Percentiles rank a stretch among this genome's conserved stretches.
Evolutionary conservation across 2,888 invertebrate species (phyloP).

Genomic region (Cantharis flavilabris): DNA sequence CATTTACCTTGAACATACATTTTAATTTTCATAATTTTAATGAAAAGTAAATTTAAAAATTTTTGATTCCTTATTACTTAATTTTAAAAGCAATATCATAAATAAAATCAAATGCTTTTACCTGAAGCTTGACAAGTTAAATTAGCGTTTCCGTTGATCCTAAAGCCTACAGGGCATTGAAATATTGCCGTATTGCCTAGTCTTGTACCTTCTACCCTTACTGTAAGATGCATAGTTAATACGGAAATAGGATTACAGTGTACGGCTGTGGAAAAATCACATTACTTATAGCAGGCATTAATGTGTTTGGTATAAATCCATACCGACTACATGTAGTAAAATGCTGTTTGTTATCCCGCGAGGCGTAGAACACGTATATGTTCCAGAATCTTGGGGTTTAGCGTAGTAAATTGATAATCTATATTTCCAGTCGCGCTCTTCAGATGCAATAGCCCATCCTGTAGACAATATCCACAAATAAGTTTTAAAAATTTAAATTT

Average conservation of each 20-base stretch:
- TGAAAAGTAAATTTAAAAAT: background rate
- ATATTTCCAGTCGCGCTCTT: slow-evolving; percentile 81
- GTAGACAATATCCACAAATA: background rate
- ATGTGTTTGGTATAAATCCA: slow-evolving; percentile 43
- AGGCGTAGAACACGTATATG: slow-evolving; percentile 83
- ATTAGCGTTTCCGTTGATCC: slow-evolving; percentile 75
- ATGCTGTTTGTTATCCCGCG: slow-evolving; percentile 79
- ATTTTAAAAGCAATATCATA: background rate
- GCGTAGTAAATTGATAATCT: slow-evolving; percentile 81
- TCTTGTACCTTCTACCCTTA: slow-evolving; percentile 76
- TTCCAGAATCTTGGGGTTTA: slow-evolving; percentile 81
- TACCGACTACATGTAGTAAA: slow-evolving; percentile 76
- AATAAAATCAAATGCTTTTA: slow-evolving; percentile 42
- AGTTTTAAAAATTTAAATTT: background rate
- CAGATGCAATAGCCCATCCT: slow-evolving; percentile 76
- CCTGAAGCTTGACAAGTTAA: slow-evolving; percentile 83
- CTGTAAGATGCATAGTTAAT: slow-evolving; percentile 66
- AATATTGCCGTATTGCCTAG: slow-evolving; percentile 78
- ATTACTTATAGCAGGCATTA: slow-evolving; percentile 14
- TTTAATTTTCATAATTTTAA: background rate
- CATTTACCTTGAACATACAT: slow-evolving; percentile 66
- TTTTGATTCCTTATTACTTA: no score
- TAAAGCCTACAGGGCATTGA: slow-evolving; percentile 80
- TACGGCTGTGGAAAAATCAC: slow-evolving; percentile 56
- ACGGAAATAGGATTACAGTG: slow-evolving; percentile 67